These are phyloP conservation scores for Rapana venosa DNA, from an alignment of 2,888 invertebrate species.

Conservation along the genomic window DNA sequence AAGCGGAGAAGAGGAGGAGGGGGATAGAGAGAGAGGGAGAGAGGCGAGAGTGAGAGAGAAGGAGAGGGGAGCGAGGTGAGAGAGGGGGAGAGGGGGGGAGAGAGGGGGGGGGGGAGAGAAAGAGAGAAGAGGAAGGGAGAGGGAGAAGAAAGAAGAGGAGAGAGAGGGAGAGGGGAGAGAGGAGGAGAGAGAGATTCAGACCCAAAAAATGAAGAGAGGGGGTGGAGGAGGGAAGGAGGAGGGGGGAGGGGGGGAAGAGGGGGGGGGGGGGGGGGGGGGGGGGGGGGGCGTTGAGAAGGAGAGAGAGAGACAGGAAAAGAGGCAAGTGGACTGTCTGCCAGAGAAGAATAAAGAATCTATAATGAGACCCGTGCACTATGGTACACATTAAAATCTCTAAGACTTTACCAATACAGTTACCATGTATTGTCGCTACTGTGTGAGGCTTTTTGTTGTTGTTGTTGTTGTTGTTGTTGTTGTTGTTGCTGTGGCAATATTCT, in stretches of 20 bases:
- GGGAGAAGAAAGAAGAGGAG: background rate
- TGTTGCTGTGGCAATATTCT: no score
- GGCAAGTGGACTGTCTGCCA: background rate
- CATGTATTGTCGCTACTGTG: no score
- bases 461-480: no score
- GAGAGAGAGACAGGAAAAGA: background rate
- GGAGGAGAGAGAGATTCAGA: background rate
- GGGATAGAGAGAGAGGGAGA: background rate
- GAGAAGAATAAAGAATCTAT: background rate
- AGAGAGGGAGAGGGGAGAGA: background rate
- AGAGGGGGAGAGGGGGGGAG: background rate
- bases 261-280: background rate
- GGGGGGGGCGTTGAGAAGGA: background rate
- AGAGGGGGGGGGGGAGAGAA: background rate
- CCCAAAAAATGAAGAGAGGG: background rate
- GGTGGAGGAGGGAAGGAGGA: background rate
- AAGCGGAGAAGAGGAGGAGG: background rate
- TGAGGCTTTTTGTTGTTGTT: no score
- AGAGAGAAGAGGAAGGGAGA: background rate
- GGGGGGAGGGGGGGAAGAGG: background rate
- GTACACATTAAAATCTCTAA: no score
- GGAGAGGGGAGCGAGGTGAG: background rate
- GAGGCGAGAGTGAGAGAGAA: background rate
- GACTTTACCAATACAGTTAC: no score
- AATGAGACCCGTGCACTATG: no score